phyloP scores from a whole-genome alignment of 1,140 invertebrate genomes.

The Gerris buenoi region DNA sequence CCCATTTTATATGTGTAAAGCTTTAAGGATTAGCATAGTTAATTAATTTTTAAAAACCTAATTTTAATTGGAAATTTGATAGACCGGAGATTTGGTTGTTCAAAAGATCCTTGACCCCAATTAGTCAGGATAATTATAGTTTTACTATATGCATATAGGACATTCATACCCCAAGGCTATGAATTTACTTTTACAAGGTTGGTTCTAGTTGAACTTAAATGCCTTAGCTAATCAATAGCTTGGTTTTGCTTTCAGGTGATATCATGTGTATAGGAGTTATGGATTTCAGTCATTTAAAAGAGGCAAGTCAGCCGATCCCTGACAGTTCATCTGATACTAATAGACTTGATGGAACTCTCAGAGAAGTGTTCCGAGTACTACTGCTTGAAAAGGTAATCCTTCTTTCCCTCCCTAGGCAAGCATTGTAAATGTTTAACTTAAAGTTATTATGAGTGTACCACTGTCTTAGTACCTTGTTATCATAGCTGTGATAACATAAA shows the following conservation, averaged over 20 bases:
- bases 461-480: background rate
- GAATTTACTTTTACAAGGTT: background rate
- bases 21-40: too few species aligned
- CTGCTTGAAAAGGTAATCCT: background rate
- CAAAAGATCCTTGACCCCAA: background rate
- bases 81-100: background rate
- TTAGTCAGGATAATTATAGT: background rate
- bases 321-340: background rate
- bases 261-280: background rate
- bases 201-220: too few species aligned
- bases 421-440: background rate
- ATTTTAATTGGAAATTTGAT: background rate
- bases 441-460: background rate
- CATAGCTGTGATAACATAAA: slow-evolving; percentile 1
- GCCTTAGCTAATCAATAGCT: too few species aligned
- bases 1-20: too few species aligned
- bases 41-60: too few species aligned
- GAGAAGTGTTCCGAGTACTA: background rate
- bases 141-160: background rate
- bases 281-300: slow-evolving; percentile 7
- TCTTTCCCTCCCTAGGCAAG: too few species aligned
- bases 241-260: background rate
- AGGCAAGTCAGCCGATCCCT: background rate
- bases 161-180: background rate
- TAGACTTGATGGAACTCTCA: background rate